phyloP scores from a whole-genome alignment of 2,797 vertebrate genomes.

The Vultur gryphus region DNA sequence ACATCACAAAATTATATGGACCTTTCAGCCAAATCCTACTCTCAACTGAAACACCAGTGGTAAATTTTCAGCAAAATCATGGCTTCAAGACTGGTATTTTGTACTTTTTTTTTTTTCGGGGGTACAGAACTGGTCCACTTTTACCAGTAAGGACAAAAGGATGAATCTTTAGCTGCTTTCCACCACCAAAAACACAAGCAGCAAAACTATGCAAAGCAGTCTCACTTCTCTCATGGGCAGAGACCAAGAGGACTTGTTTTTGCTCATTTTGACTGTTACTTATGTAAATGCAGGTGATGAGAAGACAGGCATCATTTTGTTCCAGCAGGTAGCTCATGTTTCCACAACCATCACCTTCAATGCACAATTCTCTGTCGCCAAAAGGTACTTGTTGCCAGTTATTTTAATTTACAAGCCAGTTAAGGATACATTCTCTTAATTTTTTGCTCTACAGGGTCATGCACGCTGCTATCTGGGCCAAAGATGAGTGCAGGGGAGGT shows the following conservation, averaged over 20 bases:
- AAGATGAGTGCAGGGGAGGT: neutral
- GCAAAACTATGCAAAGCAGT: neutral
- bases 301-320: neutral
- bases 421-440: neutral
- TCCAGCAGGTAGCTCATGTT: neutral
- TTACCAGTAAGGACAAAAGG: neutral
- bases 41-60: neutral
- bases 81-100: neutral
- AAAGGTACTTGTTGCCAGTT: neutral
- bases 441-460: neutral
- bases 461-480: neutral
- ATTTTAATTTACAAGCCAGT: neutral
- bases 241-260: neutral
- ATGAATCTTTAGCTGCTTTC: neutral
- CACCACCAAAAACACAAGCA: neutral
- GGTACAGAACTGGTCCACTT: neutral
- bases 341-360: neutral
- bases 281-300: neutral
- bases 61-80: neutral
- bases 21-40: neutral
- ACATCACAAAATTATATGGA: neutral
- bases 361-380: neutral
- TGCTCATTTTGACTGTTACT: neutral
- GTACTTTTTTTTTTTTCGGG: too few species aligned
- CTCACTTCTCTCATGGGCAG: neutral